Evolutionary conservation across 2,797 vertebrate species (phyloP).

Genomic region (Scolopax bukidnonensis): DNA sequence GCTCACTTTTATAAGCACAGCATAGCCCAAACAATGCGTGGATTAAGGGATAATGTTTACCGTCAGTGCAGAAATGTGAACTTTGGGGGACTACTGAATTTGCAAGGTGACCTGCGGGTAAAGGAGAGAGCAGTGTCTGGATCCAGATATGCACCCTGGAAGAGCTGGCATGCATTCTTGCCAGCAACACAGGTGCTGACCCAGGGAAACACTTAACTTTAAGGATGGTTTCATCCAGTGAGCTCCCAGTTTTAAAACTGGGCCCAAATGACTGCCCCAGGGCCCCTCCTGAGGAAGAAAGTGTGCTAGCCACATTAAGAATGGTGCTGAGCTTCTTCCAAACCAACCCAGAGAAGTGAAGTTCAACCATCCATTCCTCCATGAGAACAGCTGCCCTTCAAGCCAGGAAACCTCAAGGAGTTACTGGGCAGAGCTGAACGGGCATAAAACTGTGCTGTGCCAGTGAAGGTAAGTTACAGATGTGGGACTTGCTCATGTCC

Average conservation of each 20-base stretch:
- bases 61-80: not conserved
- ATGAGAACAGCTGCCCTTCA: not conserved
- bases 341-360: not conserved
- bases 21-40: not conserved
- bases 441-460: fast-evolving
- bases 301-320: not conserved
- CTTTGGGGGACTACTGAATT: not conserved
- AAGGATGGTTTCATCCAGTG: not conserved
- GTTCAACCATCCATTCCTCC: not conserved
- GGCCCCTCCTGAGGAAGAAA: not conserved
- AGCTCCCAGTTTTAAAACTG: not conserved
- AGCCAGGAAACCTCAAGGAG: not conserved
- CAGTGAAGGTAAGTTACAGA: not conserved
- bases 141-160: not conserved
- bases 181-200: not conserved
- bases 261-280: not conserved
- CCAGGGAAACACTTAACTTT: not conserved
- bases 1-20: not conserved
- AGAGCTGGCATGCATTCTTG: not conserved
- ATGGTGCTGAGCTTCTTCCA: not conserved
- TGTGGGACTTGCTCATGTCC: not conserved
- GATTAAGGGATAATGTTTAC: not conserved
- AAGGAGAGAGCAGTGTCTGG: not conserved
- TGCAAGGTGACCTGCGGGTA: not conserved
- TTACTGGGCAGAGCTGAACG: not conserved